Evolutionary conservation across 2,113 vertebrate species (phyloP).

Genomic region (Solea solea): DNA sequence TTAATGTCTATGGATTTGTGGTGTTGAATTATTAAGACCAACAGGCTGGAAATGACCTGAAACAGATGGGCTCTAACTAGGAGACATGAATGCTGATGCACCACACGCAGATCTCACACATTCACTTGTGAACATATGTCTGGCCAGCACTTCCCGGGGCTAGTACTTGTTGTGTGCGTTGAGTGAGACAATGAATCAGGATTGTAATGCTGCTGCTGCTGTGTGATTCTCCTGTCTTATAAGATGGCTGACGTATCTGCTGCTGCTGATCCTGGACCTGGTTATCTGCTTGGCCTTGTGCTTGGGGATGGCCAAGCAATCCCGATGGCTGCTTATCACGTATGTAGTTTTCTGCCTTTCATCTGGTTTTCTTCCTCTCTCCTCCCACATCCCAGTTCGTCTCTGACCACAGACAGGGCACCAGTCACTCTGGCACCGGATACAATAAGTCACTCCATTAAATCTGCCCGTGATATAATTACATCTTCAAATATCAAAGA

Average conservation of each 20-base stretch:
- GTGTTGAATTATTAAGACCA: constrained; percentile 80
- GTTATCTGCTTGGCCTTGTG: constrained; percentile 90
- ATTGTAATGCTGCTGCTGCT: constrained; percentile 16
- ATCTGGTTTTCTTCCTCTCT: neutral
- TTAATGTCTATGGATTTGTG: constrained; percentile 77
- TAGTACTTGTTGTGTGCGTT: constrained; percentile 10
- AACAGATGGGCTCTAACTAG: constrained; percentile 69
- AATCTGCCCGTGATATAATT: constrained; percentile 19
- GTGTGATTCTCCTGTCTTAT: constrained; percentile 33
- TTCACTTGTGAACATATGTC: constrained; percentile 44
- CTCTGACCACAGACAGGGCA: constrained; percentile 3
- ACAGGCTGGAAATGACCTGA: constrained; percentile 66
- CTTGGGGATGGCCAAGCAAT: constrained; percentile 90
- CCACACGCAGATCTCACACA: constrained; percentile 30
- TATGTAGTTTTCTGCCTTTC: constrained; percentile 77
- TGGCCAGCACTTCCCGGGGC: constrained; percentile 12
- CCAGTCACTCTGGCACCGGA: constrained; percentile 38
- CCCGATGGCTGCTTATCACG: constrained; percentile 87
- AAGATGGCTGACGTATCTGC: constrained; percentile 94
- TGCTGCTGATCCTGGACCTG: constrained; percentile 92
- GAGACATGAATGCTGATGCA: constrained; percentile 51
- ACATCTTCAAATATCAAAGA: constrained; percentile 26
- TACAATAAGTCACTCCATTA: constrained; percentile 28
- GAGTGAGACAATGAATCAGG: constrained; percentile 9
- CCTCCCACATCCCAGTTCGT: too few species aligned